Evolutionary conservation across 2,888 invertebrate genomes (phyloP).

Genomic region (Drosophila setosimentum): DNA sequence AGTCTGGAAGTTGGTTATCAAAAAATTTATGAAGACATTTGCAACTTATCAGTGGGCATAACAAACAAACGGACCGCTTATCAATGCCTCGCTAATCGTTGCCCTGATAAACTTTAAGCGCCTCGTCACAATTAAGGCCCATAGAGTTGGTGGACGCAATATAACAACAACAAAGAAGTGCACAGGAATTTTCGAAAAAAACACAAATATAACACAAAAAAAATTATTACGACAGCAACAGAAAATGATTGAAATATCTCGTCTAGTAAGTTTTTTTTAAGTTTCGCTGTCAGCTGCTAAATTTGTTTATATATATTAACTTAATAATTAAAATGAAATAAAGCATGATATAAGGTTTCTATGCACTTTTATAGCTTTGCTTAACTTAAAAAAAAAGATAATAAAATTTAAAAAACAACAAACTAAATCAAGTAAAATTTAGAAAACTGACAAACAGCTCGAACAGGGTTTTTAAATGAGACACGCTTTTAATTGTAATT

Average conservation of each 20-base stretch:
- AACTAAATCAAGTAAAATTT: background rate
- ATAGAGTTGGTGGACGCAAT: background rate
- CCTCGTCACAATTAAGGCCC: background rate
- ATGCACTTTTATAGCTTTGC: background rate
- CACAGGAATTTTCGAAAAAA: constrained; percentile 3
- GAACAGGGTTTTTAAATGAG: constrained; percentile 11
- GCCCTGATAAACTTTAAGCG: constrained; percentile 32
- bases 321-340: too few species aligned
- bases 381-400: background rate
- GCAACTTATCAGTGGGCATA: constrained; percentile 38
- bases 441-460: background rate
- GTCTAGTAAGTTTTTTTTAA: background rate
- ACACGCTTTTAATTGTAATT: constrained; percentile 43
- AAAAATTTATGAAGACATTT: constrained; percentile 14
- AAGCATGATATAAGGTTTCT: background rate
- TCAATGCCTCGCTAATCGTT: constrained; percentile 39
- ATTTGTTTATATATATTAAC: background rate
- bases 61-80: constrained; percentile 39
- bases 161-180: background rate
- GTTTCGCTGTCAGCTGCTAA: background rate
- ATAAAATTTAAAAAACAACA: background rate
- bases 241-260: constrained; percentile 8
- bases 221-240: background rate
- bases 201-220: background rate
- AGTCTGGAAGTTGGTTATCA: constrained; percentile 32